These are phyloP conservation scores for Otocyon megalotis DNA, from an alignment of 2,113 vertebrate species.

Conservation along the genomic window DNA sequence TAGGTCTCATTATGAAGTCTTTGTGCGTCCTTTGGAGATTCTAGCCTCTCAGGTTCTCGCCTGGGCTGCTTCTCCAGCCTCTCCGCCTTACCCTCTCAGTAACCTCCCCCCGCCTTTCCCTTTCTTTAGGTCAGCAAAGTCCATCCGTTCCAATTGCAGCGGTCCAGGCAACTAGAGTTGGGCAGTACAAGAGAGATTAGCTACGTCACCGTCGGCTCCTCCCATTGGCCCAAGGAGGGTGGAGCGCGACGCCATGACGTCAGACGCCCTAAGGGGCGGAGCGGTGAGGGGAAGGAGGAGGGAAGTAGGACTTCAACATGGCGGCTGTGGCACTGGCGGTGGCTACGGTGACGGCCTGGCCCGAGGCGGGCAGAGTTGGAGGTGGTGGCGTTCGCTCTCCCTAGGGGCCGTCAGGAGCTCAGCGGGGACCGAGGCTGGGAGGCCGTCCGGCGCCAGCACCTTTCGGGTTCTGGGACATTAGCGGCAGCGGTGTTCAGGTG, in stretches of 20 bases:
- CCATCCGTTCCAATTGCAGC: not conserved
- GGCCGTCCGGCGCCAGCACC: constrained; percentile 62
- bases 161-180: not conserved
- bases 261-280: constrained; percentile 75
- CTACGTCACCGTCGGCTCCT: constrained; percentile 69
- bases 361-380: constrained; percentile 66
- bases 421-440: constrained; percentile 43
- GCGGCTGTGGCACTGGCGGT: constrained; percentile 63
- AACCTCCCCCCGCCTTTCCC: not conserved
- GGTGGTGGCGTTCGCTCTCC: constrained; percentile 67
- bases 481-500: constrained; percentile 68
- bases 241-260: constrained; percentile 61
- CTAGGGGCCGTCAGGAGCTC: constrained; percentile 63
- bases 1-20: not conserved
- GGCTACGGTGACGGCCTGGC: constrained; percentile 69
- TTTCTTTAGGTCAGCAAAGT: not conserved
- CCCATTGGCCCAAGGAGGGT: constrained; percentile 70
- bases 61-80: not conserved
- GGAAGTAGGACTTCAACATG: constrained; percentile 81
- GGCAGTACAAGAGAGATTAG: not conserved
- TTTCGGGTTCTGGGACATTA: constrained; percentile 60
- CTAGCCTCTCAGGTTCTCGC: not conserved
- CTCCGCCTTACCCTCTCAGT: not conserved
- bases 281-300: constrained; percentile 63
- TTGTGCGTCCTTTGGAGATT: not conserved